Base-by-base conservation (phyloP, 2,888 invertebrate genomes). In the Ditylenchus weischeri region DNA sequence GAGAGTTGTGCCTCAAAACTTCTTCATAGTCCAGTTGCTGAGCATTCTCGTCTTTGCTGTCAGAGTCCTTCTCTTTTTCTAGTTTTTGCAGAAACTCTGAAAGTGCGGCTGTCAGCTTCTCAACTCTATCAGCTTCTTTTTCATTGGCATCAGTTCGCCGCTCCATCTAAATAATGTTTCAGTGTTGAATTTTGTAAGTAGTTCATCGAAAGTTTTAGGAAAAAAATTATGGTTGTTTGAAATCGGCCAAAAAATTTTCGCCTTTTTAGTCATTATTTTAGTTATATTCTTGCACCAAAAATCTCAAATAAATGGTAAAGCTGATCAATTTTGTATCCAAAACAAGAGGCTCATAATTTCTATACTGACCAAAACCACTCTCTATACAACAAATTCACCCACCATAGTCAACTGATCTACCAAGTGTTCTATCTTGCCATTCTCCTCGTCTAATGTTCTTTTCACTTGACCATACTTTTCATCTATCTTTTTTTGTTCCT, bases 401-500 rank as follows among this genome's bases (percentile, higher is more conserved):
- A 72, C 72, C 62, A 38, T 43, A 18, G 73, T 75, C 23, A 75
- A 35, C 54, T 76, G 69, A 36, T 69, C 70, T 3, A 76, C 75
- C 15, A 72, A 54, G 15, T 51, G 48, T 60, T 72, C 75, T 49
- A 75, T 72, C 21, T 64, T 43, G n/a, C 54, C 38, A 47, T 73
- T 62, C 57, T 76, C 65, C 11, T 58, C 62, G 13, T 43, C 57
- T 8, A 73, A 62, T 18, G 38, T 57, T 6, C 7, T 49, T 29
- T 68, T 51, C 13, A 60, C 43, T 13, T 18, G 21, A 11, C 35
- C 18, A 36, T 50, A 57, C 38, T 51, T 65, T n/a, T 57, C 61
- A 29, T 74, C 65, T 49, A 66, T 21, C n/a, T 38, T 43, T 8
- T 50, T 49, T 36, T 67, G 61, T 48, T 75, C 76, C 19, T 57